Percentiles rank a stretch among this genome's conserved stretches.
phyloP scores from a whole-genome alignment of 2,888 invertebrate genomes.

The Cynaeus angustus region DNA sequence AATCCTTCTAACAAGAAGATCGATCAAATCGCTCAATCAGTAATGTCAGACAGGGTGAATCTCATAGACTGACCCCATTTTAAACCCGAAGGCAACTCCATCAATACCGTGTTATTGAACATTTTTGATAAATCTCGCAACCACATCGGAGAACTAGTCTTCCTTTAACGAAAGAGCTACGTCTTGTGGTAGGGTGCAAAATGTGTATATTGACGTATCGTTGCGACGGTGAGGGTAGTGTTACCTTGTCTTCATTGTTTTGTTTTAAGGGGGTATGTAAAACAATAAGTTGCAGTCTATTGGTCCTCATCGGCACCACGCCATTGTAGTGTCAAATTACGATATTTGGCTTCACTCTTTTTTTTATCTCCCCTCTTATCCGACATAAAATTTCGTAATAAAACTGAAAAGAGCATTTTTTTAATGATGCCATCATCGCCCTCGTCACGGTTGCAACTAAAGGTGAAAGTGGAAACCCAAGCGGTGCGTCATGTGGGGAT shows the following conservation, averaged over 20 bases:
- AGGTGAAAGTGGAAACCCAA: slow-evolving; percentile 38
- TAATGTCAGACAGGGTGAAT: slow-evolving; percentile 39
- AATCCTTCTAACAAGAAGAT: slow-evolving; percentile 40
- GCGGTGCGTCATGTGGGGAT: slow-evolving; percentile 31
- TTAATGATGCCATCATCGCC: slow-evolving; percentile 24
- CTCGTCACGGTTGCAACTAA: not conserved
- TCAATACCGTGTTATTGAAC: slow-evolving; percentile 18
- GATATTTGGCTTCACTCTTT: slow-evolving; percentile 35
- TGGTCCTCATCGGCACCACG: slow-evolving; percentile 34
- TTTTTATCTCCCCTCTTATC: not conserved
- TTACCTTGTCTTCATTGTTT: slow-evolving; percentile 39
- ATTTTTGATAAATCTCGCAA: slow-evolving; percentile 32
- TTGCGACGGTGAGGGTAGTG: slow-evolving; percentile 22
- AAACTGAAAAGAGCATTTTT: slow-evolving; percentile 19
- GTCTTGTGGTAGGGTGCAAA: slow-evolving; percentile 12
- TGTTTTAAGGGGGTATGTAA: slow-evolving; percentile 39
- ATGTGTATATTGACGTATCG: slow-evolving; percentile 27
- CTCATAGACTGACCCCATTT: slow-evolving; percentile 35
- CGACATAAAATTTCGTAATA: slow-evolving; percentile 16
- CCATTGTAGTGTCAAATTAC: slow-evolving; percentile 41
- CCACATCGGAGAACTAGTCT: slow-evolving; percentile 8
- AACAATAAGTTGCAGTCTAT: slow-evolving; percentile 43
- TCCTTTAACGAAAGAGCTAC: slow-evolving; percentile 13
- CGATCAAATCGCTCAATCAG: slow-evolving; percentile 38
- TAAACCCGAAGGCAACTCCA: slow-evolving; percentile 19